Evolutionary conservation across 2,113 vertebrate species (phyloP), one percentile per base, ranked within the genome.

Genomic region (Cryptoleucopteryx plumbea): DNA sequence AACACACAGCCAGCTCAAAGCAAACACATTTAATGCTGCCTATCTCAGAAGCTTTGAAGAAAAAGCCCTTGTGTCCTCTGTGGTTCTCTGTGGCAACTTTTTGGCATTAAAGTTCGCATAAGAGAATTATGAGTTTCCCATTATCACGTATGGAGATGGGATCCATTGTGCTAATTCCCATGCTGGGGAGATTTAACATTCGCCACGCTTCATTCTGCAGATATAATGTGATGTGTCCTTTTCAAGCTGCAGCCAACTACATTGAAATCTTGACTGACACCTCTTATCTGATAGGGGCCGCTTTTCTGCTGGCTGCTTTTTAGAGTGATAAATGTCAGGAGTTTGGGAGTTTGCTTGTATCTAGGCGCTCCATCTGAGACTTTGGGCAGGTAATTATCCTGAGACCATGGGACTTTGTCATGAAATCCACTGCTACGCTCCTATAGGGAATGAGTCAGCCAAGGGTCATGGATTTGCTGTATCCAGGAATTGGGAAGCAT

Each of bases 321-420:
- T 82, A 94, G 96, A 97, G 82, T 95, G 96, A 97, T 97, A 97
- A 98, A 98, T 97, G 97, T 94, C 96, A 97, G 95, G 95, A 96
- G 90, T 97, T 96, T 96, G 93, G 86, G 93, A 96, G 73, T 86
- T 95, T 90, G 90, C 80, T 86, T 97, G 94, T 97, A 98, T 98
- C 97, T 82, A 36, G 74, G 90, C 6, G 10, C 79, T 96, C 79
- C 86, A 96, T 97, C 97, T 65, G 84, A 97, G 95, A 80, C 93
- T 97, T 88, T 48, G 81, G 88, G 94, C 95, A 97, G 96, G 95
- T 97, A 97, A 98, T 97, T 98, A 98, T 96, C 94, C 71, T 40
- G 72, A 78, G 91, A 95, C 94, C 81, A 65, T 8, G 59, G 50
- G 74, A 96, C 86, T 97, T 94, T 89, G 91, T 93, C 43, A 96